Percentiles rank a stretch among this genome's conserved stretches.
Conservation (phyloP, 2,113 vertebrate genomes). For the Proterorhinus semilunaris region DNA sequence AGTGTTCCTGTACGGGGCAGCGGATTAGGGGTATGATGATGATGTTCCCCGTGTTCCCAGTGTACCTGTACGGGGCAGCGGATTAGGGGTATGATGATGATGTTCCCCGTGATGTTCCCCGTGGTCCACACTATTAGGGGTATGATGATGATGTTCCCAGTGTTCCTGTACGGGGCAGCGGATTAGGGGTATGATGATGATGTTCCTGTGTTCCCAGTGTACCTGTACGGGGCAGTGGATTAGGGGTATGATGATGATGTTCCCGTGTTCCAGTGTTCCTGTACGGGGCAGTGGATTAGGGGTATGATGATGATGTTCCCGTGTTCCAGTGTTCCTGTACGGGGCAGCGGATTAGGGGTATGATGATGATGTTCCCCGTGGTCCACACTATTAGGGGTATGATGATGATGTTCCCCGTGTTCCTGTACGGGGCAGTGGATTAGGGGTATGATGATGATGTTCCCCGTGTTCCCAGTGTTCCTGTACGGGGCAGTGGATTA, state of each 20-base stretch:
- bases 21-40: constrained; percentile 41
- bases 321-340: constrained; percentile 87
- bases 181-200: constrained; percentile 26
- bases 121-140: constrained; percentile 77
- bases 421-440: constrained; percentile 87
- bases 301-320: neutral
- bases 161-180: constrained; percentile 90
- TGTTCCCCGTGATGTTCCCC: constrained; percentile 56
- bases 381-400: too few relatives aligned
- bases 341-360: constrained; percentile 76
- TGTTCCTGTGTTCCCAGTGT: constrained; percentile 77
- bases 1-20: constrained; percentile 94
- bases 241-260: neutral
- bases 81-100: constrained; percentile 26
- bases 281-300: constrained; percentile 81
- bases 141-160: constrained; percentile 62
- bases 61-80: constrained; percentile 90
- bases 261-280: constrained; percentile 83
- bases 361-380: neutral
- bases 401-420: constrained; percentile 76
- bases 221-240: constrained; percentile 87
- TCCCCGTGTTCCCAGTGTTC: constrained; percentile 80
- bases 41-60: constrained; percentile 65
- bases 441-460: neutral
- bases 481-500: constrained; percentile 85